Evolutionary conservation across 2,888 invertebrate genomes (phyloP), one percentile per base, ranked within the genome.

Genomic region (Rosalia funebris): DNA sequence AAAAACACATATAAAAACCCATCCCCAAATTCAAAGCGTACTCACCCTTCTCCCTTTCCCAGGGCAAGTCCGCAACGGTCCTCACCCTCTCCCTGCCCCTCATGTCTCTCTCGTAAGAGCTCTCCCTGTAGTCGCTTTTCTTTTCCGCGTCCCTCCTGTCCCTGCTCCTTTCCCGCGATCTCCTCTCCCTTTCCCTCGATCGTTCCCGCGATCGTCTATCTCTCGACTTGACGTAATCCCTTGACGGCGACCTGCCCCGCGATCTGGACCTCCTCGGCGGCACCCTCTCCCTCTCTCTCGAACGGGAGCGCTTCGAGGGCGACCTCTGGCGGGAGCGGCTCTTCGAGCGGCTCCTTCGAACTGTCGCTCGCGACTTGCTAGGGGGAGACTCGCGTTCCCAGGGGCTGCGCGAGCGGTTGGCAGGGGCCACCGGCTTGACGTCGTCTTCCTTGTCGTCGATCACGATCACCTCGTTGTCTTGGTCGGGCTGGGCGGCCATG

Each of bases 381-480:
- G 66, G 58, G 9, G 63, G 19, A 1, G 62, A 66, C 15, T 76
- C 78, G 2, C 68, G 72, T 63, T 83, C 82, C 82, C 82, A 82
- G 0, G 82, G 82, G 65, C 77, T 80, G 62, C 74, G 78, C 4
- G 81, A 79, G 32, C 81, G 70, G 9, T 20, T 34, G 41, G 48
- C 60, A 9, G 55, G 58, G n/a, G n/a, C n/a, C n/a, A n/a, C n/a
- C 9, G 54, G 36, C 17, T 66, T 75, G 61, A 65, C 74, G 60
- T 65, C 71, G 14, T 74, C 74, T 16, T 79, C 77, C 57, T 76
- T 75, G 60, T 82, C 81, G 17, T 82, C 81, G 41, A 81, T 79
- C 1, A 75, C 56, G 25, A 75, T 72, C 1, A 75, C 68, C 39
- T 80, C 80, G 14, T 78, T 76, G 62, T 82, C 81, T 57, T 77